Percentiles rank a stretch among this genome's conserved stretches.
Conservation (phyloP, 2,888 invertebrate species). For the Ectropis crepuscularia region DNA sequence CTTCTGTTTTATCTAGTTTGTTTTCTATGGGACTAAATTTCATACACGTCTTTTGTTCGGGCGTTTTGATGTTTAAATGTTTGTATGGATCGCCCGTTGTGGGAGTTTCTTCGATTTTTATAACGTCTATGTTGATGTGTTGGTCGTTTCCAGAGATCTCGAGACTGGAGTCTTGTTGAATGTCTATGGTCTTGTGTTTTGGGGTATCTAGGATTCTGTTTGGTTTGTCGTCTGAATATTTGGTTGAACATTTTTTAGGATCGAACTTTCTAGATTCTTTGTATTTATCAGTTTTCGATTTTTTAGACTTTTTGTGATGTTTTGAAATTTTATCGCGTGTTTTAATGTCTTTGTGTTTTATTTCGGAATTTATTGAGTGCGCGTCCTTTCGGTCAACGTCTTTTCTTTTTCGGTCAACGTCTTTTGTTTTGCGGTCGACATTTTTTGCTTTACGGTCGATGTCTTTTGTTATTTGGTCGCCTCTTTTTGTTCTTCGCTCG, state of each 20-base stretch:
- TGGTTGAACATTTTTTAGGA: background rate
- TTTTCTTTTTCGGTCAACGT: too few relatives aligned
- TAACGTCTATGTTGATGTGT: constrained; percentile 57
- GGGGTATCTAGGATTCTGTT: constrained; percentile 47
- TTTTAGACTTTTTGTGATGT: background rate
- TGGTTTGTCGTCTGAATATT: background rate
- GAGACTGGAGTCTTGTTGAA: constrained; percentile 59
- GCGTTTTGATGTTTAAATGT: constrained; percentile 31
- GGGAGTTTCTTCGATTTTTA: constrained; percentile 49
- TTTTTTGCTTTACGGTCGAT: too few relatives aligned
- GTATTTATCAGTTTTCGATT: background rate
- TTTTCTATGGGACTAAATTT: constrained; percentile 62
- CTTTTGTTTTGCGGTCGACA: too few relatives aligned
- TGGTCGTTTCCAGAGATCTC: constrained; percentile 67
- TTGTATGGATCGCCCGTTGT: constrained; percentile 28
- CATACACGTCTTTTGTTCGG: constrained; percentile 51
- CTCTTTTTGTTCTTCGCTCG: too few relatives aligned
- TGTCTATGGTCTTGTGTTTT: constrained; percentile 58
- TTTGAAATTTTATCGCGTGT: background rate
- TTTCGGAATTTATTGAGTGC: too few relatives aligned
- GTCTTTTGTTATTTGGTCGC: too few relatives aligned
- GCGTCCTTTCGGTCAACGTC: too few relatives aligned
- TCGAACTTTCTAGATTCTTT: background rate
- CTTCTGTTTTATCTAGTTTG: constrained; percentile 43
- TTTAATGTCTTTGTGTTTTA: too few relatives aligned